Conservation (phyloP, 2,113 vertebrate genomes). For the Atrichornis clamosus region DNA sequence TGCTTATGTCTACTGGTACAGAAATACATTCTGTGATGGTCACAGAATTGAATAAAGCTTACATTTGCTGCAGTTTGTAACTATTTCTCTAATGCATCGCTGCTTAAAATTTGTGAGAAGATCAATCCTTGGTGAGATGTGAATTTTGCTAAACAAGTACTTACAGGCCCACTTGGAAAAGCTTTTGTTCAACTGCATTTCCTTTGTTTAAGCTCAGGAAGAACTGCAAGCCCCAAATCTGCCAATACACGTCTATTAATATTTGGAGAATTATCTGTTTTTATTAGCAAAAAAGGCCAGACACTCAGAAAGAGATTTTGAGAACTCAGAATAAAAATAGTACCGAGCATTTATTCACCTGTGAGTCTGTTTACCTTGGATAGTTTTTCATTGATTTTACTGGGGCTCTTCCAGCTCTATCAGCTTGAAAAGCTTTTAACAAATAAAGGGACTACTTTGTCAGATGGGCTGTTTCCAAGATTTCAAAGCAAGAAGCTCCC, state of each 20-base stretch:
- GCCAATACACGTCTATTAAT: slow-evolving; percentile 3
- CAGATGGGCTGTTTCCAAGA: slow-evolving; percentile 1
- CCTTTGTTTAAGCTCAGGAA: neutral
- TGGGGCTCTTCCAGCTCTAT: slow-evolving; percentile 39
- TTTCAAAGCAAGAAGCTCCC: slow-evolving; percentile 17
- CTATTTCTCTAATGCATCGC: neutral
- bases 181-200: neutral
- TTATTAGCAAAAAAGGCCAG: slow-evolving; percentile 50
- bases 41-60: neutral
- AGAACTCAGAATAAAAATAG: slow-evolving; percentile 64
- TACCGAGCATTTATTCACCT: slow-evolving; percentile 42
- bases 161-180: neutral
- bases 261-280: slow-evolving; percentile 61
- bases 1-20: neutral
- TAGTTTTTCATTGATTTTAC: slow-evolving; percentile 47
- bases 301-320: slow-evolving; percentile 21
- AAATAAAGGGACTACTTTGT: slow-evolving; percentile 39
- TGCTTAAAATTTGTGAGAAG: neutral
- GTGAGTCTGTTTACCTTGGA: slow-evolving; percentile 45
- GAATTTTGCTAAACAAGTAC: neutral
- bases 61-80: neutral
- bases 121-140: neutral
- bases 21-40: neutral
- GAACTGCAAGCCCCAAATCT: neutral
- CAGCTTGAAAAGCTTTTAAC: slow-evolving; percentile 14